A percentile compares a stretch with the other conserved stretches of the same genome.
These are phyloP conservation scores for Drosophila recens DNA, from an alignment of 2,888 invertebrate species.

Conservation along the genomic window DNA sequence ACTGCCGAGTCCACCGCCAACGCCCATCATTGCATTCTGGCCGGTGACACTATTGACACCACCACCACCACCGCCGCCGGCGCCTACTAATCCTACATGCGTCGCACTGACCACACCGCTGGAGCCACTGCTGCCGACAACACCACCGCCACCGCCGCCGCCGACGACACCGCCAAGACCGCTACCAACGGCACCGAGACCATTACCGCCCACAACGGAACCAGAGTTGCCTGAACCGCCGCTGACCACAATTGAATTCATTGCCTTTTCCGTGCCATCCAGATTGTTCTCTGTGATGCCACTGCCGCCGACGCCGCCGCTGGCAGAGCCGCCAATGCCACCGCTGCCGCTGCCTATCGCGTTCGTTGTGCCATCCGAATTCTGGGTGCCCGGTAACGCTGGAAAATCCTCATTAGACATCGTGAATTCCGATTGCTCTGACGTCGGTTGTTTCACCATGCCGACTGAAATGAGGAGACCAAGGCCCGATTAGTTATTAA, in stretches of 20 bases:
- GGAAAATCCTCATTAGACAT: conserved; percentile 99
- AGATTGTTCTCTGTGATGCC: conserved; percentile 82
- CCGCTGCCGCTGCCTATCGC: conserved; percentile 69
- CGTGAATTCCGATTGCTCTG: conserved; percentile 96
- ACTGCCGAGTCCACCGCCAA: conserved; percentile 71
- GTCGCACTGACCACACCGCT: conserved; percentile 66
- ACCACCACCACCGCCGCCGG: conserved; percentile 44
- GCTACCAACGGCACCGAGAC: conserved; percentile 74
- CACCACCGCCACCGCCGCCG: conserved; percentile 58
- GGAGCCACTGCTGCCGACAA: conserved; percentile 48
- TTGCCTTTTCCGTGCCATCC: conserved; percentile 85
- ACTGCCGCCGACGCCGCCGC: conserved; percentile 45
- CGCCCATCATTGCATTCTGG: conserved; percentile 78
- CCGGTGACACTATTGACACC: conserved; percentile 69
- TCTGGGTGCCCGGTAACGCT: conserved; percentile 97
- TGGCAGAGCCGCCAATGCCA: conserved; percentile 49
- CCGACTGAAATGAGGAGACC: conserved; percentile 88
- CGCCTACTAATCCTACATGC: conserved; percentile 65
- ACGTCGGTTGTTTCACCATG: conserved; percentile 97
- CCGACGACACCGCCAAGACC: conserved; percentile 61
- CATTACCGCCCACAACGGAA: conserved; percentile 72
- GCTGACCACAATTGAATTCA: conserved; percentile 84
- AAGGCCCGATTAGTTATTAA: conserved; percentile 17
- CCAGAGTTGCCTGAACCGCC: conserved; percentile 73
- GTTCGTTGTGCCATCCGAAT: conserved; percentile 87